phyloP scores from a whole-genome alignment of 2,888 invertebrate genomes.

The Ornithoptera priamus region DNA sequence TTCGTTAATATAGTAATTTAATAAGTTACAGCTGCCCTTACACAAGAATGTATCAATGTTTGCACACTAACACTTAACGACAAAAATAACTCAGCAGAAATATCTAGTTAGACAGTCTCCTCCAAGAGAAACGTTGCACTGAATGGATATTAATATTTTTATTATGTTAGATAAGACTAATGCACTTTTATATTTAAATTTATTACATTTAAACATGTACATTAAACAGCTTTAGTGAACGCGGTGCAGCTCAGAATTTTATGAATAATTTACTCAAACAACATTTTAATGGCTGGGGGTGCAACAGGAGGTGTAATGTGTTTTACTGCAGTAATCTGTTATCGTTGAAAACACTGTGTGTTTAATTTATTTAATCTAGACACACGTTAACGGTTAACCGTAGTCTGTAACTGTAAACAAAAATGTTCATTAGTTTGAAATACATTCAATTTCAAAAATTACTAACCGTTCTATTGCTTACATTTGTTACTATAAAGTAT shows the following conservation, averaged over 20 bases:
- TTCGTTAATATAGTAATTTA: no score
- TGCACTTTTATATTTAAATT: conserved; percentile 3
- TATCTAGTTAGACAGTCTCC: no score
- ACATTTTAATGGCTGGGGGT: conserved; percentile 5
- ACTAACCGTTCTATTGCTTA: no score
- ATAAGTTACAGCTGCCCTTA: no score
- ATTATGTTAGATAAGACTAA: background rate
- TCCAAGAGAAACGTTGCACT: no score
- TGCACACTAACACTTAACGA: no score
- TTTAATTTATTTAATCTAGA: conserved; percentile 3
- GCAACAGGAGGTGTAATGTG: conserved; percentile 5
- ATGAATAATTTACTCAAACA: conserved; percentile 9
- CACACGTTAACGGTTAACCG: background rate
- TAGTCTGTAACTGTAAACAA: background rate
- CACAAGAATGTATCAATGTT: no score
- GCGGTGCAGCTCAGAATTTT: conserved; percentile 7
- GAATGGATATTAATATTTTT: no score
- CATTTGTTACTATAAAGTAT: no score
- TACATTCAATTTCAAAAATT: no score
- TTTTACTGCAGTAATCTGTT: conserved; percentile 6
- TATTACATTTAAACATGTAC: conserved; percentile 1
- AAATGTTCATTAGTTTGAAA: no score
- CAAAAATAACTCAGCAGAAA: no score
- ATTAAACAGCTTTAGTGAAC: background rate
- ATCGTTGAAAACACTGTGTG: background rate